Evolutionary conservation across 64 coral and sea anemone genomes (phyloP), one percentile per base, ranked within the genome.

Genomic region (Actinia equina): DNA sequence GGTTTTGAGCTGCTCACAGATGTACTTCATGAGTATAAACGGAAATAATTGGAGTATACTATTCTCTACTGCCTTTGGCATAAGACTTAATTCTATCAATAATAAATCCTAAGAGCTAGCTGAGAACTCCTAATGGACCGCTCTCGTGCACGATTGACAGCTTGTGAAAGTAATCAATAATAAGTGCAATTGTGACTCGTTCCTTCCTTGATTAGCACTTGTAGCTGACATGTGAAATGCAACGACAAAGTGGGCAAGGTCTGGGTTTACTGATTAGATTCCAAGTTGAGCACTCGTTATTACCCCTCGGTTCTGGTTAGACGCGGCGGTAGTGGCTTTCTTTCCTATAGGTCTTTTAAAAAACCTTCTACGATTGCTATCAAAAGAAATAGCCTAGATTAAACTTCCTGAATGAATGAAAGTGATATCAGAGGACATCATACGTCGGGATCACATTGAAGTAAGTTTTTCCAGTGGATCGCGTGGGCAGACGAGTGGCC

Each of bases 131-230:
- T 74, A 74, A 74, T 42, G 27, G 69, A 22, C 25, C 12, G 26
- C 25, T 74, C 69, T 74, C 12, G 15, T 3, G 0, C 13, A 37
- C 2, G 69, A 74, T 74, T 14, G 69, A 74, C 69, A 74, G 69
- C 10, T 74, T 13, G 69, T 25, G 20, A 14, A 16, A 42, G n/a
- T 30, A 74, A 20, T 74, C 30, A 37, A 37, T 20, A 10, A 65
- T 65, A 23, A 65, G 62, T n/a, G 62, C 62, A 4, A 4, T 7
- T 65, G 19, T 65, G 62, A 65, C n/a, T 65, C n/a, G 69, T 41
- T 74, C 27, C 69, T 74, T 74, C 69, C 69, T 41, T 74, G n/a
- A 74, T 74, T 74, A 74, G 69, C 26, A 74, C 25, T 74, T 74
- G 69, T 26, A 4, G 11, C 7, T 74, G 69, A 74, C 69, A 74